A percentile compares a stretch with the other conserved stretches of the same genome.
Evolutionary conservation across 2,888 invertebrate genomes (phyloP).

Genomic region (Morinoia aosen): DNA sequence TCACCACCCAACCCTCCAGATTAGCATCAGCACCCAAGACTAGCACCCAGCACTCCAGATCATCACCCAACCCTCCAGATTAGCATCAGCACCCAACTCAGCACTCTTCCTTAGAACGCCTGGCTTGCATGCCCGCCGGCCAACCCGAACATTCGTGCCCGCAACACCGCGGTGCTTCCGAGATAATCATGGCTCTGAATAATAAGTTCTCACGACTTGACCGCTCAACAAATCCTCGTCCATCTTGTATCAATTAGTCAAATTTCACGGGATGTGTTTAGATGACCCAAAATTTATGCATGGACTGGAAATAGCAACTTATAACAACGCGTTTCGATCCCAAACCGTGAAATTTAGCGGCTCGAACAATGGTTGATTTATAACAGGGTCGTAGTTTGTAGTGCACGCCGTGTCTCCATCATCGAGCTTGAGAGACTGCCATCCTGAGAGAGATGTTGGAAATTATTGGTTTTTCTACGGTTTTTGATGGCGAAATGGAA

Average conservation of each 20-base stretch:
- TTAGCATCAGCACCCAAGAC: neutral
- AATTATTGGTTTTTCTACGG: too few relatives aligned
- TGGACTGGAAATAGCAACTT: neutral
- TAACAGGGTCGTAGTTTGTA: neutral
- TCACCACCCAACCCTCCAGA: too few relatives aligned
- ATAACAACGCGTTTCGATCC: neutral
- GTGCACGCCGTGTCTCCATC: neutral
- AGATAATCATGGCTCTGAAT: neutral
- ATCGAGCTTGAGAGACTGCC: neutral
- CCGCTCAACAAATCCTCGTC: conserved; percentile 7
- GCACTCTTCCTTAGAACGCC: too few relatives aligned
- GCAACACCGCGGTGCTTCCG: neutral
- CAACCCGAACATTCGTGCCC: neutral
- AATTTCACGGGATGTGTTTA: conserved; percentile 29
- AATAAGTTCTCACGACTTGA: conserved; percentile 13
- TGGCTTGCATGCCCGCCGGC: neutral
- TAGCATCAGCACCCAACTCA: too few relatives aligned
- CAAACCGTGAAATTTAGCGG: conserved; percentile 6
- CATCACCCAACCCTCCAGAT: too few relatives aligned
- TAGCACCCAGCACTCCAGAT: neutral
- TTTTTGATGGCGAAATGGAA: too few relatives aligned
- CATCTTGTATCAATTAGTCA: conserved; percentile 49
- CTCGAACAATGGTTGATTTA: neutral
- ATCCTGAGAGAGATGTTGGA: neutral
- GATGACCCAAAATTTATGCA: neutral